phyloP scores from a whole-genome alignment of 2,797 vertebrate genomes.

The Hoplostethus mediterraneus region DNA sequence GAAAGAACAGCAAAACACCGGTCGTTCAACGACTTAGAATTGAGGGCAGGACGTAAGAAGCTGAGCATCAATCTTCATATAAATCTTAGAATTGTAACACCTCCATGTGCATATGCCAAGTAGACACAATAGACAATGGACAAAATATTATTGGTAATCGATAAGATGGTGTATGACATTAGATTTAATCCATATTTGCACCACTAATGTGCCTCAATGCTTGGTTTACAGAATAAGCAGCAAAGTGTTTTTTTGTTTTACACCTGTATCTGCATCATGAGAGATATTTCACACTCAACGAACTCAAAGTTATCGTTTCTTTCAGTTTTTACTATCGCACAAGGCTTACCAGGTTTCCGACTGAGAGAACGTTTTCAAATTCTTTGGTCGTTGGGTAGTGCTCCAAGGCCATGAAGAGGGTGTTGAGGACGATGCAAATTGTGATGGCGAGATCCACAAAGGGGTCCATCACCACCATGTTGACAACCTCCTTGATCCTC shows the following conservation, averaged over 20 bases:
- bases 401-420: slow-evolving; percentile 99
- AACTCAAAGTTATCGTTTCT: no score
- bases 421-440: slow-evolving; percentile 98
- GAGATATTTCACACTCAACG: neutral
- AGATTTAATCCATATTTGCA: no score
- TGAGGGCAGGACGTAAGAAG: no score
- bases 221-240: no score
- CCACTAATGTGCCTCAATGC: no score
- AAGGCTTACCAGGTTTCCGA: slow-evolving; percentile 92
- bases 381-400: slow-evolving; percentile 95
- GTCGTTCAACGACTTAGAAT: neutral
- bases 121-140: no score
- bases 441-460: slow-evolving; percentile 98
- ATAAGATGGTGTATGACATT: no score
- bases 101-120: no score
- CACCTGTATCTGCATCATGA: neutral
- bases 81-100: no score
- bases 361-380: slow-evolving; percentile 90
- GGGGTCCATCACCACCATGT: slow-evolving; percentile 95
- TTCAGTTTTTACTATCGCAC: neutral
- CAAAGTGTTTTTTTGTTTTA: neutral
- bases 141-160: no score
- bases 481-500: slow-evolving; percentile 92
- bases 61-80: no score
- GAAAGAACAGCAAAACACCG: neutral